A percentile compares a stretch with the other conserved stretches of the same genome.
These are phyloP conservation scores for Hippocampus abdominalis DNA, from an alignment of 2,113 vertebrate species.

Conservation along the genomic window DNA sequence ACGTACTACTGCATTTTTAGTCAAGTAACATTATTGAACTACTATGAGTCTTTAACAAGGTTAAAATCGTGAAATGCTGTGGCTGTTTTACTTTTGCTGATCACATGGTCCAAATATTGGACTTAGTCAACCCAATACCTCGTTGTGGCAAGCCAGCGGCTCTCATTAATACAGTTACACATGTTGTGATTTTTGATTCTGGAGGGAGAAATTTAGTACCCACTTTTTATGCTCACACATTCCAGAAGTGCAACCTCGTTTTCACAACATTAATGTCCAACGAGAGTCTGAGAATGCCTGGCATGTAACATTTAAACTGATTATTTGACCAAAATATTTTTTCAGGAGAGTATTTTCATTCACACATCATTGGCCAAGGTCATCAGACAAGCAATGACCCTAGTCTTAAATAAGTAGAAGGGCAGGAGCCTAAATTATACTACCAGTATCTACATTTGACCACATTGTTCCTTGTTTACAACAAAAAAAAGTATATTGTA, in stretches of 20 bases:
- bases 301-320: background rate
- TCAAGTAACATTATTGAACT: background rate
- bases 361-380: too few species aligned
- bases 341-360: too few species aligned
- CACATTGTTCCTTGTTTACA: conserved; percentile 31
- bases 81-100: conserved; percentile 9
- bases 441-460: conserved; percentile 12
- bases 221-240: background rate
- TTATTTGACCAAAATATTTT: too few species aligned
- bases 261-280: conserved; percentile 28
- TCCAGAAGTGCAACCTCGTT: conserved; percentile 16
- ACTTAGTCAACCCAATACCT: background rate
- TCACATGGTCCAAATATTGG: conserved; percentile 10
- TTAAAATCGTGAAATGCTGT: conserved; percentile 9
- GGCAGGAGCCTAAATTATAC: too few species aligned
- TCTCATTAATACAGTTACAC: conserved; percentile 35
- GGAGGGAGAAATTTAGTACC: background rate
- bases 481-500: too few species aligned
- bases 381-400: too few species aligned
- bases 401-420: too few species aligned
- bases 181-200: background rate
- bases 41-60: background rate
- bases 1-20: background rate
- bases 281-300: conserved; percentile 21
- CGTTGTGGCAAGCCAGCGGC: conserved; percentile 8